Percentiles rank a stretch among this genome's conserved stretches.
Evolutionary conservation across 2,888 invertebrate species (phyloP).

Genomic region (Lasius platythorax): DNA sequence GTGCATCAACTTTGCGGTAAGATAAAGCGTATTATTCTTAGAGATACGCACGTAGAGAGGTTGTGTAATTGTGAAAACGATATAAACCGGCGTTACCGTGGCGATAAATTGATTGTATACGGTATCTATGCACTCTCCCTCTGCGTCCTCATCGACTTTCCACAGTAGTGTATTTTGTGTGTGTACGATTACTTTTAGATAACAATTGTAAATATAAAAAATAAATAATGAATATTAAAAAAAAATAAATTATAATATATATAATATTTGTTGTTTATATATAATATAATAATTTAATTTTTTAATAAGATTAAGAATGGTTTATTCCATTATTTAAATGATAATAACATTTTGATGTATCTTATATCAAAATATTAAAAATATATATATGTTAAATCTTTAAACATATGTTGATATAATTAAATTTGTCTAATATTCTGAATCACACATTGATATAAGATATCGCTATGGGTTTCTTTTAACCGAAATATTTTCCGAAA

Average conservation of each 20-base stretch:
- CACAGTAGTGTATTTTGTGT: not conserved
- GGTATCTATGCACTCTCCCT: conserved; percentile 1
- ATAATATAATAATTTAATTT: too few species aligned
- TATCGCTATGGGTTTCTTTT: not conserved
- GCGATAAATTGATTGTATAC: conserved; percentile 24
- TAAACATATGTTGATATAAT: not conserved
- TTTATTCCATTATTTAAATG: not conserved
- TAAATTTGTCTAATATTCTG: not conserved
- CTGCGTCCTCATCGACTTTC: not conserved
- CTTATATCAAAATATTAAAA: not conserved
- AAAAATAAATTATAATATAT: too few species aligned
- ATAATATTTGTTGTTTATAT: too few species aligned
- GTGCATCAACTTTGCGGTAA: conserved; percentile 18
- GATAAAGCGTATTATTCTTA: not conserved
- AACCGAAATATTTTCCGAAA: not conserved
- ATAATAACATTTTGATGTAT: not conserved
- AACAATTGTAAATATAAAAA: not conserved
- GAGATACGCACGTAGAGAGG: not conserved
- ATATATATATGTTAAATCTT: not conserved
- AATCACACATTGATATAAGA: not conserved
- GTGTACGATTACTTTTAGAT: not conserved
- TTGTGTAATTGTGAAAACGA: conserved; percentile 17
- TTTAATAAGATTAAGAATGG: not conserved
- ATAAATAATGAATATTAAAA: not conserved
- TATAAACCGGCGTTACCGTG: conserved; percentile 32